Base-by-base conservation (phyloP, 2,888 invertebrate genomes). In the Camptogramma bilineatum region DNA sequence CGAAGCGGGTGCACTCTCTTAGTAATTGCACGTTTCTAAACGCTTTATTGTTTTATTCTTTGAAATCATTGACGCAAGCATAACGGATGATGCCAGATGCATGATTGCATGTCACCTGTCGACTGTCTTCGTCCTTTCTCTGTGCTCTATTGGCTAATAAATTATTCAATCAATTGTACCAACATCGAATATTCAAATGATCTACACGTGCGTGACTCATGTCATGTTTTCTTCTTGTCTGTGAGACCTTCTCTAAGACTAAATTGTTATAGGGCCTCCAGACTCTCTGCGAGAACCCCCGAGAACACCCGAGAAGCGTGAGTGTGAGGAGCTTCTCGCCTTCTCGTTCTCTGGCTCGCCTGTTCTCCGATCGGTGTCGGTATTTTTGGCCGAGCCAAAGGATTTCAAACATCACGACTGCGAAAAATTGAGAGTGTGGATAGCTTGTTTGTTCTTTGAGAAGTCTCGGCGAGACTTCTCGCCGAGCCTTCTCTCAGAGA, bases 21-120 rank as follows among this genome's bases (percentile, higher is more conserved):
- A 58, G 62, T 68, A 67, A 69, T 69, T 56, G 56, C 68, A 69
- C 66, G 58, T 66, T 66, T 66, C 66, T 66, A 62, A 66, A 66
- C 54, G 58, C 58, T 62, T 56, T 66, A 66, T 66, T 51, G 65
- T 57, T 53, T 55, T 64, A 48, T 52, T 56, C 52, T 56, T n/a
- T 52, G 62, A 46, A 65, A 62, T 62, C 54, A 66, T 58, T 58
- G 47, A 58, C 60, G 48, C 62, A 52, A 57, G 24, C 34, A 52
- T 62, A 31, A 18, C 46, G 17, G 28, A 17, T 39, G 28, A 13
- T 39, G 34, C 7, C 34, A 39, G 56, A 31, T 53, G 48, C 8
- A 53, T 61, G 57, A 58, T 61, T 58, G 50, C 61, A 42, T 48
- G 61, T 62, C 62, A 58, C 21, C 48, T 62, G 61, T 65, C 62